Evolutionary conservation across 2,113 vertebrate genomes (phyloP), one percentile per base, ranked within the genome.

Genomic region (Tachycineta bicolor): DNA sequence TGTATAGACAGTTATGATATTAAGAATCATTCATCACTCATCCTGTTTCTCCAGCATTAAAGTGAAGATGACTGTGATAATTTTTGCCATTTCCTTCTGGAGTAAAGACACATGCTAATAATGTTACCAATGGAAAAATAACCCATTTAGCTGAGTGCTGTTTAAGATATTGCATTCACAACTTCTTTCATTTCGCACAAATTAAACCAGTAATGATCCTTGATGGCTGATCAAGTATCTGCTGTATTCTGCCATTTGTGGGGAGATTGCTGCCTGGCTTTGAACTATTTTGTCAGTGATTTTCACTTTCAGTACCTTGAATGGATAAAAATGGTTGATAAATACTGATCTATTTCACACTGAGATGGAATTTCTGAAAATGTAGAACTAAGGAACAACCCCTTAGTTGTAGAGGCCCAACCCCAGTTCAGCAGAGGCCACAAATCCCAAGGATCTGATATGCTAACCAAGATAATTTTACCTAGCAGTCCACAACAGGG

Each of bases 61-160:
- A 95, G 82, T 82, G 74, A 95, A 94, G 83, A 97, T 79, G 76
- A 55, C 58, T 90, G 29, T 6, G 68, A 89, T 90, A 6, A 64
- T 83, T 95, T 94, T 96, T 90, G 85, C 76, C 76, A 95, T 97
- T 97, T 97, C 93, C 93, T 96, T 73, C 73, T 71, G 49, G 60
- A 68, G 55, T 62, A 55, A 88, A 90, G 92, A 70, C 83, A 86
- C 79, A 87, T 64, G 39, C 23, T 90, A 93, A 86, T 90, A 90
- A 70, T 75, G 34, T 68, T 87, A 90, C 60, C 92, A 75, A 69
- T 94, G 93, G 93, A 90, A 94, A 94, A 93, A 90, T 91, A 96
- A 96, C 73, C 62, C 53, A 47, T 95, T 96, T 96, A 92, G 93
- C 85, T 83, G 88, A 94, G 93, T 94, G 94, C 90, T 89, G 44